Evolutionary conservation across 2,888 invertebrate species (phyloP).

Genomic region (Trachelus stipa): DNA sequence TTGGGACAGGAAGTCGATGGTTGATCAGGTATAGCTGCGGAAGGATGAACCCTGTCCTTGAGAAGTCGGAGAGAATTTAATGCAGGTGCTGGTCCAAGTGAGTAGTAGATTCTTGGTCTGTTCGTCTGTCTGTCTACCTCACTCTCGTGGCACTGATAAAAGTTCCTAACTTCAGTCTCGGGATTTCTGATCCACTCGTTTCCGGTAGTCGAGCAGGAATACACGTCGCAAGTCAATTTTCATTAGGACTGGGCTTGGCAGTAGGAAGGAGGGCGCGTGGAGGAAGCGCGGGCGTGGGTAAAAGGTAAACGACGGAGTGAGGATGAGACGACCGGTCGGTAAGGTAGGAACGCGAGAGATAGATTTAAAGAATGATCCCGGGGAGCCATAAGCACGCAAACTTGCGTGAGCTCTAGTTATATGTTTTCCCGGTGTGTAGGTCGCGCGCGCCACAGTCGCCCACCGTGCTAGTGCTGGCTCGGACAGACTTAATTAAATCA

Average conservation of each 20-base stretch:
- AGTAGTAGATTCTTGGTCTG: background rate
- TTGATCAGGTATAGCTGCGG: background rate
- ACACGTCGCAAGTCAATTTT: constrained; percentile 46
- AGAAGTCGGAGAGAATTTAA: background rate
- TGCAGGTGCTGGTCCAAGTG: background rate
- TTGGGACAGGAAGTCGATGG: background rate
- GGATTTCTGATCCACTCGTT: background rate
- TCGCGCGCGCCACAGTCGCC: background rate
- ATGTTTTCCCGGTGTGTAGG: constrained; percentile 37
- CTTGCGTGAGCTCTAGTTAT: constrained; percentile 53
- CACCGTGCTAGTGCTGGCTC: constrained; percentile 4
- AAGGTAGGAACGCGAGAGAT: constrained; percentile 28
- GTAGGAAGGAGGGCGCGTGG: background rate
- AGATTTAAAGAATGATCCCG: constrained; percentile 18
- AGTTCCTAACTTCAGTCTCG: background rate
- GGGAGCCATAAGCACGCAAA: constrained; percentile 49
- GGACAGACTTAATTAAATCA: constrained; percentile 56
- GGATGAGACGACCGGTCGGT: constrained; percentile 31
- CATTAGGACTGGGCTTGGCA: constrained; percentile 47
- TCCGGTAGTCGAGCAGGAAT: background rate
- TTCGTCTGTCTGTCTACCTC: background rate
- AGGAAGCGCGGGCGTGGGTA: constrained; percentile 12
- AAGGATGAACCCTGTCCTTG: background rate
- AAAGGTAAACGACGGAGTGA: constrained; percentile 23
- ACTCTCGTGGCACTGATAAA: constrained; percentile 13